Evolutionary conservation across 2,113 vertebrate species (phyloP).

Genomic region (Hiodon tergisus): DNA sequence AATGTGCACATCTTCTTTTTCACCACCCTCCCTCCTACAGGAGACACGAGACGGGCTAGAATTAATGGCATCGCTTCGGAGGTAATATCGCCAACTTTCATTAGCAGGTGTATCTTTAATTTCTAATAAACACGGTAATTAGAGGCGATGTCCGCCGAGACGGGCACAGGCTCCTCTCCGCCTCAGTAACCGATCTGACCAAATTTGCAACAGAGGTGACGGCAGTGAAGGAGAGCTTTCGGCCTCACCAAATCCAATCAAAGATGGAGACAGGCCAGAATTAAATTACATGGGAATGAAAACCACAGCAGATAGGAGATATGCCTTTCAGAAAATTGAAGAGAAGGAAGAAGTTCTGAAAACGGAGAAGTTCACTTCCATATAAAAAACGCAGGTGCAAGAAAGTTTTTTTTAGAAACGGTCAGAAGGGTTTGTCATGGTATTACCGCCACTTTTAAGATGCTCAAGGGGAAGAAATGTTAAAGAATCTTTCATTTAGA

Average conservation of each 20-base stretch:
- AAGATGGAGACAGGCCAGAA: slow-evolving; percentile 55
- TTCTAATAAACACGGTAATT: slow-evolving; percentile 76
- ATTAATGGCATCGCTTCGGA: slow-evolving; percentile 67
- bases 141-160: slow-evolving; percentile 64
- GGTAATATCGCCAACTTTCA: slow-evolving; percentile 69
- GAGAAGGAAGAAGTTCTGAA: background rate
- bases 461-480: slow-evolving; percentile 32
- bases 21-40: slow-evolving; percentile 49
- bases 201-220: slow-evolving; percentile 59
- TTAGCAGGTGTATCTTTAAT: slow-evolving; percentile 74
- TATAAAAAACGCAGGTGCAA: background rate
- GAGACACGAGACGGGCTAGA: slow-evolving; percentile 60
- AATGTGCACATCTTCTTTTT: slow-evolving; percentile 45
- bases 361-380: background rate
- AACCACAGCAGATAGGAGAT: slow-evolving; percentile 53
- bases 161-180: slow-evolving; percentile 55
- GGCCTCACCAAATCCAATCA: slow-evolving; percentile 65
- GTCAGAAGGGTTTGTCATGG: too few species aligned
- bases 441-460: slow-evolving; percentile 2
- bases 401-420: background rate
- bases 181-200: slow-evolving; percentile 64
- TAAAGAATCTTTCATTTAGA: slow-evolving; percentile 41
- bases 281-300: slow-evolving; percentile 73
- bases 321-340: slow-evolving; percentile 27
- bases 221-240: slow-evolving; percentile 58